Evolutionary conservation across 2,797 vertebrate genomes (phyloP), one percentile per base, ranked within the genome.

Genomic region (Macropodus opercularis): DNA sequence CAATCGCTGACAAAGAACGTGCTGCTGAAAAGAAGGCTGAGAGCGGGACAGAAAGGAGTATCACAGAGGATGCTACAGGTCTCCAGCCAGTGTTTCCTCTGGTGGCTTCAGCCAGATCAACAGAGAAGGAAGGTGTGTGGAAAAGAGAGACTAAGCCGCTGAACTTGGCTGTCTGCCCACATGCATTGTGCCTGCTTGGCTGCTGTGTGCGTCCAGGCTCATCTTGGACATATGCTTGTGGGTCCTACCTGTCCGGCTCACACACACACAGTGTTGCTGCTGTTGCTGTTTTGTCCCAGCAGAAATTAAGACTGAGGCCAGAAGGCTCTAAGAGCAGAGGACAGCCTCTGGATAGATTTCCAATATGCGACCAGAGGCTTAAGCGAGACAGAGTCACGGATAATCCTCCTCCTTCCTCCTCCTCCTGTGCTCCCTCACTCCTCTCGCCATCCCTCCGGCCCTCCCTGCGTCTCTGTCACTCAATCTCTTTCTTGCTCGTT

Each of bases 311-410:
- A 85, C 82, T 50, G 55, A 77, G 75, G 68, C 71, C 81, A 8
- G 29, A 75, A 83, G 69, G 77, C 62, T 32, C 63, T 76, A 76
- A 81, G 75, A 82, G 76, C 73, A 79, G 59, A 79, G 73, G 78
- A 86, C 85, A 73, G 83, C 75, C 86, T 81, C 75, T 80, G 72
- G 81, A 89, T 89, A 83, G 89, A 89, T 89, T 90, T 89, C 85
- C 85, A 80, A 89, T 90, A 87, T 36, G 40, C 77, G 77, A 63
- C 75, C 69, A 75, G 81, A 66, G 71, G 85, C 87, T 89, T 88
- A 88, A 89, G 80, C 76, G 78, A 87, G 83, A 85, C 79, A 77
- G 65, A 86, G 80, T 75, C 72, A 46, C 13, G n/a, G 77, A 77
- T 86, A 87, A 89, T 89, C 86, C 79, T 79, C 43, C 69, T 55